Base-by-base conservation (phyloP, 2,797 vertebrate species). In the Rousettus madagascariensis region DNA sequence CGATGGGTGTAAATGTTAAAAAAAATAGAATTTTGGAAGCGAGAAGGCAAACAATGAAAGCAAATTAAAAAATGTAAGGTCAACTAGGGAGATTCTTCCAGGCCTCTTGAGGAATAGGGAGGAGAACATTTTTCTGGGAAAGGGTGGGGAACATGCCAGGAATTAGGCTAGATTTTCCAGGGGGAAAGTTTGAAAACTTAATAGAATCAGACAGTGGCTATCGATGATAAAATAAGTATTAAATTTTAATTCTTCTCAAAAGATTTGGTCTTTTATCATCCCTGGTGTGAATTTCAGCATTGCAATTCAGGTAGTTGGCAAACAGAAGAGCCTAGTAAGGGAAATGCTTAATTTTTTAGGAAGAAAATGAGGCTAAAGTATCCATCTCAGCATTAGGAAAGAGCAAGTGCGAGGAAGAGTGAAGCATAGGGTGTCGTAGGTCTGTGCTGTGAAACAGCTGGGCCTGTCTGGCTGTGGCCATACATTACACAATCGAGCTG, bases 71-170 rank as follows among this genome's bases (percentile, higher is more conserved):
- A 96, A 97, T 97, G 96, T 95, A 92, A 97, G 97, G 93, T 57
- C 92, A 84, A 28, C 74, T 95, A 88, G 91, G 94, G 91, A 97
- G 96, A 96, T 78, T 96, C 95, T 97, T 97, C 95, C 61, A 79
- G 79, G 95, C 75, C 97, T 91, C 97, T 97, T 96, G 97, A 97
- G 97, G 90, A 94, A 96, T 96, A 95, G 96, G 96, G 96, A 97
- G 96, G 97, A 95, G 96, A 97, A 91, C 83, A 97, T 97, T 96
- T 98, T 98, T 97, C 97, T 98, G 97, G 97, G 97, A 98, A 97
- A 95, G 95, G 91, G 93, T 97, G 89, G 94, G 94, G 96, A 98
- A 77, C 51, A 66, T 96, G 97, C 97, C 97, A 97, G 95, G 86
- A 98, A 97, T 92, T 82, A 94, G 69, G 75, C 95, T 97, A 90